These are phyloP conservation scores for Hydrochoerus hydrochaeris DNA, from an alignment of 2,113 vertebrate species.

Conservation along the genomic window DNA sequence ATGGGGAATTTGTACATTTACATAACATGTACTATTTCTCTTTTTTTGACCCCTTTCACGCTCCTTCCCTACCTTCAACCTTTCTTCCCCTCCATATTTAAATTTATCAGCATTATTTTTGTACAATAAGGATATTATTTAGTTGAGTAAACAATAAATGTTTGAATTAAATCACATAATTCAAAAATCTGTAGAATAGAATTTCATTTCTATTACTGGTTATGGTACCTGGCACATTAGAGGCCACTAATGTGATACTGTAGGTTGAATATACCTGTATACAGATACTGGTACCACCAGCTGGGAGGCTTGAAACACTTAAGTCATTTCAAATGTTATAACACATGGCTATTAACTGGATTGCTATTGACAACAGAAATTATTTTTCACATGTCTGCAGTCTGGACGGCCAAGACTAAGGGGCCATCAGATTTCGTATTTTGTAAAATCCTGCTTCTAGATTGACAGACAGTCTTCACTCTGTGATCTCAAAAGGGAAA, in stretches of 20 bases:
- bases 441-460: background rate
- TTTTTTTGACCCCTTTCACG: background rate
- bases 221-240: background rate
- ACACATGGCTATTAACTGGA: background rate
- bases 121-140: background rate
- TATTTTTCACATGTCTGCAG: background rate
- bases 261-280: background rate
- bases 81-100: background rate
- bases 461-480: background rate
- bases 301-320: background rate
- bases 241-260: background rate
- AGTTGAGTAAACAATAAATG: conserved; percentile 17
- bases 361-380: background rate
- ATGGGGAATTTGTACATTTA: background rate
- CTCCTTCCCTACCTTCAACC: background rate
- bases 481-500: accelerated
- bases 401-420: background rate
- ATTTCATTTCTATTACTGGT: background rate
- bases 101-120: background rate
- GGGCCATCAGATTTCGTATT: background rate
- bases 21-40: background rate
- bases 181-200: background rate
- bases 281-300: background rate
- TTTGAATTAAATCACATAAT: background rate
- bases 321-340: background rate